phyloP scores from a whole-genome alignment of 1,140 invertebrate genomes.

The Battus philenor region DNA sequence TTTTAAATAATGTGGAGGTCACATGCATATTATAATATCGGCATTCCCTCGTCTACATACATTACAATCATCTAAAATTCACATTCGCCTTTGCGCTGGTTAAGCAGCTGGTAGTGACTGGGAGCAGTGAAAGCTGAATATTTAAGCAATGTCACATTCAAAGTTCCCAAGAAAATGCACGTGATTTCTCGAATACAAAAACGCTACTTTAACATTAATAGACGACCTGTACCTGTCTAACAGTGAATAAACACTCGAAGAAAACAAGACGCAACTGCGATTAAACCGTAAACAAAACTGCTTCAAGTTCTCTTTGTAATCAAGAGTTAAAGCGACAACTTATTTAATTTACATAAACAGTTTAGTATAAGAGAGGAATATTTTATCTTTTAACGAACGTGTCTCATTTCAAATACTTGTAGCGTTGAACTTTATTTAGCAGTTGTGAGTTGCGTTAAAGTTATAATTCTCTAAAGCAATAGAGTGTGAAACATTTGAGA shows the following conservation, averaged over 20 bases:
- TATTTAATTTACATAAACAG: conserved; percentile 64
- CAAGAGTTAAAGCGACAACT: conserved; percentile 55
- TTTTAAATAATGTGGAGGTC: no score
- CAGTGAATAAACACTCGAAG: conserved; percentile 33
- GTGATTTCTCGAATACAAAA: conserved; percentile 17
- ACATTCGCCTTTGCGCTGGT: conserved; percentile 7
- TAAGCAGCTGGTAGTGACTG: conserved; percentile 5
- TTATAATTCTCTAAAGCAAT: neutral
- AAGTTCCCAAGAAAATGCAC: conserved; percentile 15
- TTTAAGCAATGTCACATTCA: conserved; percentile 14
- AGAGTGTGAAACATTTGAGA: conserved; percentile 1
- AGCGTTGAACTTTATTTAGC: conserved; percentile 7
- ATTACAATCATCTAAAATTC: conserved; percentile 14
- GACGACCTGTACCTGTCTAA: conserved; percentile 27
- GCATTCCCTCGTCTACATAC: neutral
- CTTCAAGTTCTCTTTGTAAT: conserved; percentile 57
- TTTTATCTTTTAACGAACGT: conserved; percentile 31
- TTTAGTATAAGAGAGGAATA: conserved; percentile 47
- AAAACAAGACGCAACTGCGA: conserved; percentile 44
- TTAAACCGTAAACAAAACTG: conserved; percentile 59
- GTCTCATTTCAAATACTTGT: conserved; percentile 1
- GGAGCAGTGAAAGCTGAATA: conserved; percentile 8
- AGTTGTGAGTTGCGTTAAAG: neutral
- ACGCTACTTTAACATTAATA: conserved; percentile 18
- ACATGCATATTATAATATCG: conserved; percentile 2